Conservation (phyloP, 2,888 invertebrate species). For the Acrobeloides nanus region DNA sequence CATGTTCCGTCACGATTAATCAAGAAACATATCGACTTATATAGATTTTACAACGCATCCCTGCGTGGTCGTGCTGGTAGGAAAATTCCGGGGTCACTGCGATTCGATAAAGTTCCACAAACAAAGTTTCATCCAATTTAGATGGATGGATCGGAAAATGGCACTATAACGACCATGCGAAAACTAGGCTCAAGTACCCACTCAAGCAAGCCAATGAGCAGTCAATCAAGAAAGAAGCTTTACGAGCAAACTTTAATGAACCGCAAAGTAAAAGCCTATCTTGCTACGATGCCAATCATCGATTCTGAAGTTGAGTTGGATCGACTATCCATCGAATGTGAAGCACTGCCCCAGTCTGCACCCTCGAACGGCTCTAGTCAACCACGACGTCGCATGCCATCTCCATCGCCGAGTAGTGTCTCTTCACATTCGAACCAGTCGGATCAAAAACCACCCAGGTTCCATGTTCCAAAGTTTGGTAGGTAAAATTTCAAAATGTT, state of each 20-base stretch:
- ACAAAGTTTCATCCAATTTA: neutral
- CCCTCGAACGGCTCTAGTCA: neutral
- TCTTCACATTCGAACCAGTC: slow-evolving; percentile 74
- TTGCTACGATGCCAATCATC: slow-evolving; percentile 66
- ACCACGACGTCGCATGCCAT: slow-evolving; percentile 60
- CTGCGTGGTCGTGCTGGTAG: too few species aligned
- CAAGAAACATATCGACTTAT: too few species aligned
- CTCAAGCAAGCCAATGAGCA: slow-evolving; percentile 17
- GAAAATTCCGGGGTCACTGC: too few species aligned
- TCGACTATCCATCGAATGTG: slow-evolving; percentile 80
- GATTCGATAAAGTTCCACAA: neutral
- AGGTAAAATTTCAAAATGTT: neutral
- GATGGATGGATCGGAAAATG: slow-evolving; percentile 21
- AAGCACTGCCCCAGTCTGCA: slow-evolving; percentile 55
- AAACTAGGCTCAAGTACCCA: slow-evolving; percentile 22
- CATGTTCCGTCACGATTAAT: too few species aligned
- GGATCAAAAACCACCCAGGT: slow-evolving; percentile 56
- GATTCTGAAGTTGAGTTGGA: slow-evolving; percentile 63
- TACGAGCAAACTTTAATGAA: slow-evolving; percentile 79
- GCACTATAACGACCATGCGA: slow-evolving; percentile 31
- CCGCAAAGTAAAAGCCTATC: slow-evolving; percentile 85
- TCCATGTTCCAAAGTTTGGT: neutral
- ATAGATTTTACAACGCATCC: too few species aligned
- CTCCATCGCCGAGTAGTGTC: slow-evolving; percentile 72
- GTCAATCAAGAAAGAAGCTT: slow-evolving; percentile 38